phyloP scores from a whole-genome alignment of 2,888 invertebrate genomes.

The Hyalella azteca region DNA sequence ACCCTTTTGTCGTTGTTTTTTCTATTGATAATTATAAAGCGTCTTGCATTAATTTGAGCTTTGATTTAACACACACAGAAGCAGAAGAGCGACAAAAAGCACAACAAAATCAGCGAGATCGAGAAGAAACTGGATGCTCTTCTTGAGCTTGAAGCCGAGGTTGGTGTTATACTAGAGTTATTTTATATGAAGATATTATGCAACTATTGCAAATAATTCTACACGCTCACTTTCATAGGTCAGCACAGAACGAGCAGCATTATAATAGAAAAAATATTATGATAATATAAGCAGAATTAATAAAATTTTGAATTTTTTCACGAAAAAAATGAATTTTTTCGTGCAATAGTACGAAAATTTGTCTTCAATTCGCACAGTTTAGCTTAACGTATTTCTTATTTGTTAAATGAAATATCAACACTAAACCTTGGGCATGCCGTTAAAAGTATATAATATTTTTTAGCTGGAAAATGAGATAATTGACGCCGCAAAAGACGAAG shows the following conservation, averaged over 20 bases:
- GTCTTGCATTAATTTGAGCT: too few species aligned
- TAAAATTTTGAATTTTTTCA: too few species aligned
- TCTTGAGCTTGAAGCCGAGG: slow-evolving; percentile 47
- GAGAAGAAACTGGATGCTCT: slow-evolving; percentile 50
- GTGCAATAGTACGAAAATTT: neutral
- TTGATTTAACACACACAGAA: neutral
- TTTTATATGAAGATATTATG: too few species aligned
- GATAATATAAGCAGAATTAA: too few species aligned
- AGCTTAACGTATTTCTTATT: neutral
- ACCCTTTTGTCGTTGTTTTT: too few species aligned
- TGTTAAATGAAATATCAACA: neutral
- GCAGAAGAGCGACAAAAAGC: slow-evolving; percentile 11
- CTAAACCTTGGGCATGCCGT: neutral
- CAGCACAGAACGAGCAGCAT: too few species aligned
- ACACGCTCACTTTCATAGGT: too few species aligned
- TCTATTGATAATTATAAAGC: too few species aligned
- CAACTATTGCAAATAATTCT: too few species aligned
- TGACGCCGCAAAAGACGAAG: slow-evolving; percentile 21
- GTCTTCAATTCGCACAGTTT: neutral
- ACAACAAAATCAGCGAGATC: slow-evolving; percentile 41
- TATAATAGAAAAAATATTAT: too few species aligned
- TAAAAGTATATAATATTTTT: neutral
- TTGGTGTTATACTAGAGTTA: neutral
- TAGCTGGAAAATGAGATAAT: slow-evolving; percentile 44
- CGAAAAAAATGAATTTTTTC: too few species aligned